A percentile compares a stretch with the other conserved stretches of the same genome.
Conservation (phyloP, 2,113 vertebrate species). For the Otis tarda region DNA sequence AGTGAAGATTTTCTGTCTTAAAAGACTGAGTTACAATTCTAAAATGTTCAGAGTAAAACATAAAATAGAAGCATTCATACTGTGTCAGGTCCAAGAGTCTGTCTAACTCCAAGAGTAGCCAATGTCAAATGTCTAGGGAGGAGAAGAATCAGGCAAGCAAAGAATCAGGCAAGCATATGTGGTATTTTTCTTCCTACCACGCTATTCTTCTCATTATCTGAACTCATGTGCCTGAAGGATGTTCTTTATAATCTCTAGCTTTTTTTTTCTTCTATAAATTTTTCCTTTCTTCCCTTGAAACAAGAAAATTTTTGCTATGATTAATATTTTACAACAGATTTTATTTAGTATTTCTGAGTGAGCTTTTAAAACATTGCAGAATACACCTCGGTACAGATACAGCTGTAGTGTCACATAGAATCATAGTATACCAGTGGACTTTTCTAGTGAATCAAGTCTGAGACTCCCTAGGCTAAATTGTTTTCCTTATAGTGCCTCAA, state of each 20-base stretch:
- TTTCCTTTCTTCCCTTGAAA: not conserved
- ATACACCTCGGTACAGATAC: not conserved
- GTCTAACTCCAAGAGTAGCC: not conserved
- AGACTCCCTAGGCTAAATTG: not conserved
- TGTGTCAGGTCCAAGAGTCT: not conserved
- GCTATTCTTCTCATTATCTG: not conserved
- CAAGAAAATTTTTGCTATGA: not conserved
- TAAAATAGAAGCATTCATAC: not conserved
- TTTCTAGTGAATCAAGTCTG: not conserved
- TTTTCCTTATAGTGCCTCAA: not conserved
- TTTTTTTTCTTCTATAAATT: not conserved
- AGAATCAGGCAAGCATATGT: not conserved
- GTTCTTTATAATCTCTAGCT: not conserved
- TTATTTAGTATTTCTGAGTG: not conserved
- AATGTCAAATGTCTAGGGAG: not conserved
- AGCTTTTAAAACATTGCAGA: not conserved
- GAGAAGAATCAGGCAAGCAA: not conserved
- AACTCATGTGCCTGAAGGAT: not conserved
- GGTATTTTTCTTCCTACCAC: not conserved
- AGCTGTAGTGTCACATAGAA: not conserved
- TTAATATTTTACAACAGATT: not conserved
- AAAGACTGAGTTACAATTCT: not conserved
- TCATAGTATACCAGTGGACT: not conserved
- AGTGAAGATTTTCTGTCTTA: slow-evolving; percentile 8
- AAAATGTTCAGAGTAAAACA: not conserved